Conservation (phyloP, 2,113 vertebrate genomes). For the Turnix velox region DNA sequence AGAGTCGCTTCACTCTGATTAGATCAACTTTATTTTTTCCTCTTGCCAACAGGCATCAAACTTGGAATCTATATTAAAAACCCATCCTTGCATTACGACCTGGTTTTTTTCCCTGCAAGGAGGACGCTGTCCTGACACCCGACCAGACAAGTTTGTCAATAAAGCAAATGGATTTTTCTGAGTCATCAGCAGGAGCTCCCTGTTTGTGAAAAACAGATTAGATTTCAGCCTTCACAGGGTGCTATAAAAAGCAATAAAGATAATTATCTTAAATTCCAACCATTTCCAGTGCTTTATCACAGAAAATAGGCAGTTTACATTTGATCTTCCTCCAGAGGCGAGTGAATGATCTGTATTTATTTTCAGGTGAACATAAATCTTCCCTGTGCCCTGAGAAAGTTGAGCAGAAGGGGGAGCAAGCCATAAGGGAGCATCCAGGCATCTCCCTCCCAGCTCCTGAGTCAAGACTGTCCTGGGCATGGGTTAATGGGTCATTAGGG, state of each 20-base stretch:
- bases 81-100: not conserved
- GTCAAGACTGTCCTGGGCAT: not conserved
- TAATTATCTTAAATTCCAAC: slow-evolving; percentile 53
- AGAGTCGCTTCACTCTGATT: not conserved
- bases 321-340: slow-evolving; percentile 31
- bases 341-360: slow-evolving; percentile 15
- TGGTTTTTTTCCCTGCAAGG: not conserved
- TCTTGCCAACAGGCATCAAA: not conserved
- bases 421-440: not conserved
- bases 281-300: slow-evolving; percentile 37
- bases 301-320: not conserved
- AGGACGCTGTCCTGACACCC: not conserved
- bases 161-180: slow-evolving; percentile 44
- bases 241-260: slow-evolving; percentile 55
- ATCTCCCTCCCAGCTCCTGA: not conserved
- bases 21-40: not conserved
- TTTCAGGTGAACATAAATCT: not conserved
- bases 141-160: slow-evolving; percentile 22
- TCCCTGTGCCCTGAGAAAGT: not conserved
- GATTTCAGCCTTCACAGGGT: slow-evolving; percentile 22
- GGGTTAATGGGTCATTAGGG: rapidly evolving
- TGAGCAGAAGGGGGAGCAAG: not conserved
- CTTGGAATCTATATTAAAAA: not conserved
- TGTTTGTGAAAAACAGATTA: slow-evolving; percentile 21
- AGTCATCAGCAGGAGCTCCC: slow-evolving; percentile 22